These are phyloP conservation scores for Moxostoma hubbsi DNA, from an alignment of 2,797 vertebrate species.

Conservation along the genomic window DNA sequence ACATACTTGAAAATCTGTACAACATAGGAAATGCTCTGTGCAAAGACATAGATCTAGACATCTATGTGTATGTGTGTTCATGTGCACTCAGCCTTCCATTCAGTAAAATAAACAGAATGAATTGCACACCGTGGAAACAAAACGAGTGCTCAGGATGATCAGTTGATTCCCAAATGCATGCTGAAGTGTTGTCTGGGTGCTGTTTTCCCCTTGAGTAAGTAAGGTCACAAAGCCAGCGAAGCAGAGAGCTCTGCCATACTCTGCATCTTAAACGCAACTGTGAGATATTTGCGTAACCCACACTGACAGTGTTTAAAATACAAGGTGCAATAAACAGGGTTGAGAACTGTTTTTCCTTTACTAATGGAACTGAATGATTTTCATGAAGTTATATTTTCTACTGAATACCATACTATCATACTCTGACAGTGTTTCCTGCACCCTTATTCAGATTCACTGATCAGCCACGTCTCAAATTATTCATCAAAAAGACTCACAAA, in stretches of 20 bases:
- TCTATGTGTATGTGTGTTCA: constrained; percentile 9
- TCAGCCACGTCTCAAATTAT: too few relatives aligned
- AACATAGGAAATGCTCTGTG: neutral
- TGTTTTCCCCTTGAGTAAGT: constrained; percentile 58
- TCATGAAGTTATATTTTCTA: too few relatives aligned
- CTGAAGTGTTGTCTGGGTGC: constrained; percentile 56
- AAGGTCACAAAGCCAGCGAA: constrained; percentile 63
- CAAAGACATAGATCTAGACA: neutral
- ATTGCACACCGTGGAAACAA: constrained; percentile 51
- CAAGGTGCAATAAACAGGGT: neutral
- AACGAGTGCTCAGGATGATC: constrained; percentile 68
- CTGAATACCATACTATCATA: too few relatives aligned
- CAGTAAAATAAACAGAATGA: constrained; percentile 58
- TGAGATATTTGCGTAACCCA: neutral
- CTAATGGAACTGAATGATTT: too few relatives aligned
- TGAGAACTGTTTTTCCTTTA: too few relatives aligned
- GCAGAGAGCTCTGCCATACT: constrained; percentile 29
- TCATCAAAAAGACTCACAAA: too few relatives aligned
- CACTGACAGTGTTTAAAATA: neutral
- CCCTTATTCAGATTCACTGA: too few relatives aligned
- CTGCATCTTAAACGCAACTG: constrained; percentile 32
- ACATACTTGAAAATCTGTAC: too few relatives aligned
- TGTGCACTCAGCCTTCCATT: constrained; percentile 43
- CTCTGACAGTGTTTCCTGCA: too few relatives aligned
- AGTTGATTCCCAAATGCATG: constrained; percentile 68